Percentiles rank a stretch among this genome's conserved stretches.
Evolutionary conservation across 2,113 vertebrate genomes (phyloP).

Genomic region (Capreolus pygargus): DNA sequence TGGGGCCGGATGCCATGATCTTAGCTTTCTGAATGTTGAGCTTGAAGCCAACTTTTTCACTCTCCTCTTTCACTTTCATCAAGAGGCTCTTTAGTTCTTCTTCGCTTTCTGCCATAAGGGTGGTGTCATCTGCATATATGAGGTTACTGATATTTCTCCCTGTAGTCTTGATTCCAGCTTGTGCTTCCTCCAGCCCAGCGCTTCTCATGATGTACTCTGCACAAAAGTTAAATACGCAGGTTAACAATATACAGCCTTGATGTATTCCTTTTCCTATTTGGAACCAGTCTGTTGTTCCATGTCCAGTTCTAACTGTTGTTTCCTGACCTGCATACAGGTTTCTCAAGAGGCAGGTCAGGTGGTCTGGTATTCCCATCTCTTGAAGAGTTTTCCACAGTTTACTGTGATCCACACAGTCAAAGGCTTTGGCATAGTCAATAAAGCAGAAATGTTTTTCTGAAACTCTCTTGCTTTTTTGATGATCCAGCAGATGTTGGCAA

Average conservation of each 20-base stretch:
- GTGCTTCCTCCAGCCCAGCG: too few relatives aligned
- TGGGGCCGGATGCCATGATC: neutral
- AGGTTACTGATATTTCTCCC: neutral
- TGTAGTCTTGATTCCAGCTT: neutral
- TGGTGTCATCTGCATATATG: neutral
- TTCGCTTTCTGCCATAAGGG: neutral
- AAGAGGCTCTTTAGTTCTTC: neutral
- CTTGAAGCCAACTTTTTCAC: neutral
- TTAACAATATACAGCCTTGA: neutral
- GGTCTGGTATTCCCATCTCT: too few relatives aligned
- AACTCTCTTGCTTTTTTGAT: too few relatives aligned
- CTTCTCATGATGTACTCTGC: neutral
- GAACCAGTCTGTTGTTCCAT: neutral
- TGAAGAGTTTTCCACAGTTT: too few relatives aligned
- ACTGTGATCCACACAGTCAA: too few relatives aligned
- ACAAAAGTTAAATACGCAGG: too few relatives aligned
- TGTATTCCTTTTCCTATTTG: neutral
- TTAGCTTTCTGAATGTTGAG: neutral
- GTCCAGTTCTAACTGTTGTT: neutral
- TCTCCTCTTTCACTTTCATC: neutral
- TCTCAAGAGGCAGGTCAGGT: too few relatives aligned
- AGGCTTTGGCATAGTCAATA: too few relatives aligned
- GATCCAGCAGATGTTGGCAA: too few relatives aligned
- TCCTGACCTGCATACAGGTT: neutral
- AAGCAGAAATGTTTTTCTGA: too few relatives aligned